Conservation (phyloP, 1,140 invertebrate species). For the Chymomyza costata region DNA sequence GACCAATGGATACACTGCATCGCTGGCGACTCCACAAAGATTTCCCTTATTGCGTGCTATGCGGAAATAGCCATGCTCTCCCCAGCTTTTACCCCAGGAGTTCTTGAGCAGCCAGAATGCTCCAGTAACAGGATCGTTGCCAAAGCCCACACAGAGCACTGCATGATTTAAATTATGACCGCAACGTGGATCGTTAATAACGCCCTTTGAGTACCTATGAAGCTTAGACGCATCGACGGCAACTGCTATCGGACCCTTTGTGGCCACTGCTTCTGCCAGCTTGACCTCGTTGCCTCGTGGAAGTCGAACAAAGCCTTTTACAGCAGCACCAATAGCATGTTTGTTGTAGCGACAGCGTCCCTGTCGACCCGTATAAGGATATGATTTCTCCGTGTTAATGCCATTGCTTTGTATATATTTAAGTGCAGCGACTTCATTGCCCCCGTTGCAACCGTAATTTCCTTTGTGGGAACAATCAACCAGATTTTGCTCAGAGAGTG, state of each 20-base stretch:
- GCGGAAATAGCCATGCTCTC: slow-evolving; percentile 78
- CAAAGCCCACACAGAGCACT: slow-evolving; percentile 84
- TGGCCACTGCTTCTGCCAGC: slow-evolving; percentile 82
- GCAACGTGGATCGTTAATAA: slow-evolving; percentile 81
- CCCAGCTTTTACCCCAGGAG: slow-evolving; percentile 77
- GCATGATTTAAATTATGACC: slow-evolving; percentile 77
- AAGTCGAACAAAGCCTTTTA: slow-evolving; percentile 77
- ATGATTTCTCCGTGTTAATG: slow-evolving; percentile 83
- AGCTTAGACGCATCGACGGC: slow-evolving; percentile 81
- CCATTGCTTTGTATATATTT: slow-evolving; percentile 85
- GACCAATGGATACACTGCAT: slow-evolving; percentile 6
- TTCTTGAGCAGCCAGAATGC: slow-evolving; percentile 83
- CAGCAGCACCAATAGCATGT: slow-evolving; percentile 1
- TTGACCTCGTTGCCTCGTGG: slow-evolving; percentile 80
- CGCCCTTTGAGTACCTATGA: slow-evolving; percentile 82
- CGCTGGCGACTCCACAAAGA: slow-evolving; percentile 76
- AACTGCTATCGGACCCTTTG: slow-evolving; percentile 82
- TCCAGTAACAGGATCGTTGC: slow-evolving; percentile 76
- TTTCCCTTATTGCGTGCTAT: slow-evolving; percentile 79
- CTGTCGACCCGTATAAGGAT: slow-evolving; percentile 83
- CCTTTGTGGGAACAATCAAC: slow-evolving; percentile 91
- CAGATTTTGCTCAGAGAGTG: slow-evolving; percentile 92
- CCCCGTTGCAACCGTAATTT: slow-evolving; percentile 90
- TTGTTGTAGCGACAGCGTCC: slow-evolving; percentile 68
- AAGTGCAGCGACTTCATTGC: slow-evolving; percentile 85